Base-by-base conservation (phyloP, 1,140 invertebrate genomes). In the Meloidogyne chitwoodi region DNA sequence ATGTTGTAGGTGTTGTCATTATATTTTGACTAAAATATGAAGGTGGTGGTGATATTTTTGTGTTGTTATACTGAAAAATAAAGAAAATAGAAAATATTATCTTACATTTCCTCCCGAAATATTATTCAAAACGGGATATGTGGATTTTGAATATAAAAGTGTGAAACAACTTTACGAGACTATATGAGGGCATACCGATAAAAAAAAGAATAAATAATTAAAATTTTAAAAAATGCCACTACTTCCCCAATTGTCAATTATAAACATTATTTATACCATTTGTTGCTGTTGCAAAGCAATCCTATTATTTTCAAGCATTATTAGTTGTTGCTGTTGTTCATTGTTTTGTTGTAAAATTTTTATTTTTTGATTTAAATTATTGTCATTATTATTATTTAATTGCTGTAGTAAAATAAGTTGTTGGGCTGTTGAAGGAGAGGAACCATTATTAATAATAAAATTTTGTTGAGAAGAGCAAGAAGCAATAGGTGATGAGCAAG, bases 1-100 rank as follows among this genome's bases (percentile, higher is more conserved):
- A 16, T 75, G 63, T 29, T 79, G 77, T 67, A 27, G 69, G 66
- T 78, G 31, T 22, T 81, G 78, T 19, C 68, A 34, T 66, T 81
- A 62, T 41, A 31, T 72, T 62, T 77, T 56, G 48, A 56, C n/a
- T 56, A 56, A 56, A 56, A 8, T 56, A 56, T n/a, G 48, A n/a
- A 56, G n/a, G 48, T 56, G 48, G 48, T 56, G 48, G 48, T 6
- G 48, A 56, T 56, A 56, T 56, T 56, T 56, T 56, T 56, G 48
- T 56, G 16, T 48, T 48, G 48, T 56, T 56, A 8, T 56, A 56
- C 48, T 56, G 1, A 22, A 56, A n/a, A 56, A 31, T 31, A 31
- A 6, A 38, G 34, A 8, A 10, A 38, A 38, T 8, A n/a, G n/a
- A n/a, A n/a, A n/a, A n/a, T n/a, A n/a, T n/a, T n/a, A n/a, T n/a